A percentile compares a stretch with the other conserved stretches of the same genome.
phyloP scores from a whole-genome alignment of 2,797 vertebrate genomes.

The Scarus forsteni region DNA sequence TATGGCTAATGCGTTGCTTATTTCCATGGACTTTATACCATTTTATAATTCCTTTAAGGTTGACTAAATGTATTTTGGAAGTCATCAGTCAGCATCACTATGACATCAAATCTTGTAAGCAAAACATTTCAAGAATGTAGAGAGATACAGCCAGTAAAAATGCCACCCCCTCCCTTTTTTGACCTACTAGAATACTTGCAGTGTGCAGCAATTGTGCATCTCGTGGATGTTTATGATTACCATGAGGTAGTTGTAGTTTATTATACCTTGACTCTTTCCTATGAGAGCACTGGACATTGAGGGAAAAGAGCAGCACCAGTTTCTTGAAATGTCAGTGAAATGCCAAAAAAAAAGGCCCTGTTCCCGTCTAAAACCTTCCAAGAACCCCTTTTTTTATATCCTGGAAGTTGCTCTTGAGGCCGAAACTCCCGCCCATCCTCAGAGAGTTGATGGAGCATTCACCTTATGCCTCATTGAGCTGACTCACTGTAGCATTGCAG shows the following conservation, averaged over 20 bases:
- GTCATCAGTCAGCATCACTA: no score
- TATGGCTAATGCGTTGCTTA: no score
- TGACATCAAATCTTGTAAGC: no score
- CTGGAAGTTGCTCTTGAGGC: slow-evolving; percentile 55
- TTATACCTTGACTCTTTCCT: neutral
- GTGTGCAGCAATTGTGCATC: no score
- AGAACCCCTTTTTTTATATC: slow-evolving; percentile 35
- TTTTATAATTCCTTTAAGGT: no score
- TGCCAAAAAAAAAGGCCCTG: slow-evolving; percentile 27
- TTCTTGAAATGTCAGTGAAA: slow-evolving; percentile 15
- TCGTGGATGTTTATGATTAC: no score
- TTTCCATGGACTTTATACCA: no score
- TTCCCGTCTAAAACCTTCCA: slow-evolving; percentile 30
- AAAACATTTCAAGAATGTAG: no score
- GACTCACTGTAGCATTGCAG: slow-evolving; percentile 77
- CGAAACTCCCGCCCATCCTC: slow-evolving; percentile 54
- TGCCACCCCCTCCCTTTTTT: no score
- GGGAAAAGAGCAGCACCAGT: slow-evolving; percentile 13
- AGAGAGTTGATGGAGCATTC: slow-evolving; percentile 71
- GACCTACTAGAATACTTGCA: no score
- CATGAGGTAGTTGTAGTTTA: neutral
- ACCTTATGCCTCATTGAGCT: slow-evolving; percentile 77
- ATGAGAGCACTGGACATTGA: neutral
- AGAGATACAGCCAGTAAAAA: no score
- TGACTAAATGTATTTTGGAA: no score